A percentile compares a stretch with the other conserved stretches of the same genome.
These are phyloP conservation scores for Drosophila seguyi DNA, from an alignment of 1,140 invertebrate species.

Conservation along the genomic window DNA sequence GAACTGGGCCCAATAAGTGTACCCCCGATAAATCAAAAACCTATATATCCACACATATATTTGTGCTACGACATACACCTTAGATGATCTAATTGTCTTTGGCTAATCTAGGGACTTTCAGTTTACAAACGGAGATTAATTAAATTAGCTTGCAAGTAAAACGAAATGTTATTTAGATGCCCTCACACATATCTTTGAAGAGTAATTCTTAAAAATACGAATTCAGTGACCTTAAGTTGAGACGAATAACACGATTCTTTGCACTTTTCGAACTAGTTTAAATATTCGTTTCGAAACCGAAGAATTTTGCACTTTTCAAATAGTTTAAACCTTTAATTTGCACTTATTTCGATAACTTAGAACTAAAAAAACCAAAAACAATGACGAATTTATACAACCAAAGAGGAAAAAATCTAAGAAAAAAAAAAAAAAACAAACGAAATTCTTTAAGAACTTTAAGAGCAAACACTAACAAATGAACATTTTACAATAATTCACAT, in stretches of 20 bases:
- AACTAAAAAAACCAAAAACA: slow-evolving; percentile 45
- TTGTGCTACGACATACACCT: slow-evolving; percentile 43
- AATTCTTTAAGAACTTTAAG: slow-evolving; percentile 56
- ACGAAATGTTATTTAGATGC: slow-evolving; percentile 39
- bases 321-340: slow-evolving; percentile 60
- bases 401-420: slow-evolving; percentile 1
- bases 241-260: not conserved
- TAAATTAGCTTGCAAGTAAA: slow-evolving; percentile 33
- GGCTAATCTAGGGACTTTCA: slow-evolving; percentile 55
- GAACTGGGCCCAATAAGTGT: slow-evolving; percentile 42
- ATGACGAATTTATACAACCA: slow-evolving; percentile 73
- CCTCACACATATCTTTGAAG: slow-evolving; percentile 61
- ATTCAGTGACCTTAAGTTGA: slow-evolving; percentile 24
- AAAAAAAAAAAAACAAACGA: slow-evolving; percentile 21
- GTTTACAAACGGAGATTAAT: slow-evolving; percentile 46
- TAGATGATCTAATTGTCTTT: slow-evolving; percentile 48
- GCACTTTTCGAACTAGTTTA: slow-evolving; percentile 10
- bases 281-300: slow-evolving; percentile 5
- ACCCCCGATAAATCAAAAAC: slow-evolving; percentile 41
- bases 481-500: slow-evolving; percentile 56
- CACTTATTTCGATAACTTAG: slow-evolving; percentile 65
- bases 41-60: slow-evolving; percentile 37
- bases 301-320: slow-evolving; percentile 37
- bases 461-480: slow-evolving; percentile 29
- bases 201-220: slow-evolving; percentile 42